Percentiles rank a stretch among this genome's conserved stretches.
phyloP scores from a whole-genome alignment of 2,888 invertebrate species.

The Lordiphosa fenestrarum region DNA sequence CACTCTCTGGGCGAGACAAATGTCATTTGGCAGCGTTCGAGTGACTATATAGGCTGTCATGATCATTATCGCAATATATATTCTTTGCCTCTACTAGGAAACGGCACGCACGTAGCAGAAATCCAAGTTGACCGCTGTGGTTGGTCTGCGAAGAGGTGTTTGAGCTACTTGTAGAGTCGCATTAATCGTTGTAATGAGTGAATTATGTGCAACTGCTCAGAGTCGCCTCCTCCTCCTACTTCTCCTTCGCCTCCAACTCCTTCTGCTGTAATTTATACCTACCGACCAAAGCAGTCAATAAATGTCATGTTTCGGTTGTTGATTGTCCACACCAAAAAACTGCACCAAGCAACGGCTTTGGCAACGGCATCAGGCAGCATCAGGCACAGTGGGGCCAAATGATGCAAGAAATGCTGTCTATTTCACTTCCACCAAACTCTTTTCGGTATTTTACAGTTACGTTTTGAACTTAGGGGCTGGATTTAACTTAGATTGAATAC shows the following conservation, averaged over 20 bases:
- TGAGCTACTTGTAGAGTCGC: conserved; percentile 41
- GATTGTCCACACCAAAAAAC: conserved; percentile 64
- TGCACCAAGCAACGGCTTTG: too few species aligned
- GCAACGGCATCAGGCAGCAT: conserved; percentile 15
- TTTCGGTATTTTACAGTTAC: too few species aligned
- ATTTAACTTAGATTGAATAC: too few species aligned
- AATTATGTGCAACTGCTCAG: conserved; percentile 31
- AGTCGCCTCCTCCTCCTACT: background rate
- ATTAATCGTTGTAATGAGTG: conserved; percentile 67
- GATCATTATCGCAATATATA: conserved; percentile 78
- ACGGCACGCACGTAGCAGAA: conserved; percentile 50
- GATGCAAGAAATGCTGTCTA: too few species aligned
- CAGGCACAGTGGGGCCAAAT: conserved; percentile 1
- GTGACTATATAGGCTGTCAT: conserved; percentile 79
- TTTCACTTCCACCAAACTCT: too few species aligned
- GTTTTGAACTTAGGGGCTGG: too few species aligned
- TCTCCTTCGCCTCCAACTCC: background rate
- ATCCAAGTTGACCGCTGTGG: conserved; percentile 68
- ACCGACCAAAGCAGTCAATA: conserved; percentile 76
- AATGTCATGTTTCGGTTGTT: conserved; percentile 77
- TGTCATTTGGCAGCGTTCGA: conserved; percentile 77
- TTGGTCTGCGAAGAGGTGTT: conserved; percentile 65
- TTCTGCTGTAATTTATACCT: conserved; percentile 63
- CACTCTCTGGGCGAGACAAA: conserved; percentile 54
- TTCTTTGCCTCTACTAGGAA: conserved; percentile 44